Conservation (phyloP, 2,888 invertebrate genomes). For the Eugnorisma glareosa region DNA sequence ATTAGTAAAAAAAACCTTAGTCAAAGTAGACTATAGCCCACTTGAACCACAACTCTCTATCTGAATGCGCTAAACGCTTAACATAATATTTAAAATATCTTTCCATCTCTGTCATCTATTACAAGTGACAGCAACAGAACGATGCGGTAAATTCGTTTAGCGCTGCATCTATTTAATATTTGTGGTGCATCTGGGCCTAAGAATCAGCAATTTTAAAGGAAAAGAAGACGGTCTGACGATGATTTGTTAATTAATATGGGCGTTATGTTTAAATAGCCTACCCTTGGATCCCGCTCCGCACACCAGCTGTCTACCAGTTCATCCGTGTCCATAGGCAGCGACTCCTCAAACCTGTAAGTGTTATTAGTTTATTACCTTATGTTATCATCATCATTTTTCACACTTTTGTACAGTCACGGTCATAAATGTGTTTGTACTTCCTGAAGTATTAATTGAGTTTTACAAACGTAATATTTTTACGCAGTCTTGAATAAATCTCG, state of each 20-base stretch:
- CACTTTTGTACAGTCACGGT: background rate
- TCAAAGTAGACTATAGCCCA: background rate
- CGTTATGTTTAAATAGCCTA: constrained; percentile 66
- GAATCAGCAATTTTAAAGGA: background rate
- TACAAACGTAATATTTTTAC: background rate
- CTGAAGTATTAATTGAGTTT: background rate
- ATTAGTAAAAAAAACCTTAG: background rate
- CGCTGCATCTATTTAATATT: background rate
- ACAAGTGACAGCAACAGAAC: background rate
- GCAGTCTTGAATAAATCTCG: background rate
- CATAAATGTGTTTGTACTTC: background rate
- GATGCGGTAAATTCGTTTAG: background rate
- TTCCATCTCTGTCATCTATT: background rate
- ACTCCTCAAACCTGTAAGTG: constrained; percentile 87
- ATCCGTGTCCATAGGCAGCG: constrained; percentile 87
- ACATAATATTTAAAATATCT: background rate
- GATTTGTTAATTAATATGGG: background rate
- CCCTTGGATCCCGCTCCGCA: constrained; percentile 80
- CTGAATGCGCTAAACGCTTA: background rate
- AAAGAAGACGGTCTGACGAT: background rate
- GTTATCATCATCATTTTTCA: background rate
- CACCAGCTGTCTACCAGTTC: constrained; percentile 87
- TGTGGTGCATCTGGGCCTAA: background rate
- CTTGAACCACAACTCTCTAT: background rate
- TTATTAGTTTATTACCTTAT: background rate